Base-by-base conservation (phyloP, 1,140 invertebrate species). In the Temnothorax curvispinosus region DNA sequence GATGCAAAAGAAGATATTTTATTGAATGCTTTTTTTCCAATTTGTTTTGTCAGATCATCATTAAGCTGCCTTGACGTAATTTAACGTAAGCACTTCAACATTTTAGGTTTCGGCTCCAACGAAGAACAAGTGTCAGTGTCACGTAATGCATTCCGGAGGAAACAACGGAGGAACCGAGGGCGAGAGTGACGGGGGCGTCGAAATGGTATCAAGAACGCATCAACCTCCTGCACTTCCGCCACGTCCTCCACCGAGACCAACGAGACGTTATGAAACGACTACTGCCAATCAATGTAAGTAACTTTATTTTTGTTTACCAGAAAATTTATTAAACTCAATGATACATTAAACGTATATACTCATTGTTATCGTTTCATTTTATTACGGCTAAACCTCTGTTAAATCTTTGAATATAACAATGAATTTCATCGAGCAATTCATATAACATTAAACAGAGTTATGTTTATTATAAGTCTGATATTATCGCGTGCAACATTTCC, bases 101-200 rank as follows among this genome's bases (percentile, higher is more conserved):
- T 87, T 81, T 82, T 80, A 95, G 94, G 93, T 95, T 52, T 92
- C 92, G 47, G 74, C 92, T 6, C 93, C 92, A 44, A 92, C 93
- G 62, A 95, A 94, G 89, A 93, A 92, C 81, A 95, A 95, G 77
- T 95, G 95, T 90, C 94, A 95, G 88, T 95, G 95, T 85, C 95
- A 95, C 87, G 91, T 92, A 58, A 91, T 94, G 71, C 93, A 94
- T 78, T 85, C 76, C 65, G 87, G 86, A 50, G 88, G 92, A 81
- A 93, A 88, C 76, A 94, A 94, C 80, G 89, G 88, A 67, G 92
- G 88, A 27, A 56, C 91, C 2, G 94, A 95, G 50, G 92, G 93
- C 76, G 92, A 93, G 47, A 91, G 72, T 85, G 93, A 93, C 72
- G 92, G 88, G 44, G 91, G 91, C 56, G 85, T 89, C 67, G 93